Conservation (phyloP, 2,113 vertebrate genomes). For the Puma concolor region DNA sequence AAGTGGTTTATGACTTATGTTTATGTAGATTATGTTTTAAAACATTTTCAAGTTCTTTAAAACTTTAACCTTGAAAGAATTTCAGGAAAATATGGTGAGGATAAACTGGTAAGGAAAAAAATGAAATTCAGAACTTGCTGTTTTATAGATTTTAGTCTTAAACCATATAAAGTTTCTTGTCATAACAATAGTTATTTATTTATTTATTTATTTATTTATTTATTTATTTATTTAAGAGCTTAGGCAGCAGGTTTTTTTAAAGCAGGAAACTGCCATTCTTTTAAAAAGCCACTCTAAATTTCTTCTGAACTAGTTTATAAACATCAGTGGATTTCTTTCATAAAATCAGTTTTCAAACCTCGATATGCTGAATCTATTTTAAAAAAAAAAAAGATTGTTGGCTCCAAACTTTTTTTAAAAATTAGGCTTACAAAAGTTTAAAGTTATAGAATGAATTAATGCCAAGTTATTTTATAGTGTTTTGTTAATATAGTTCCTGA, state of each 20-base stretch:
- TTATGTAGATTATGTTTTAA: conserved; percentile 19
- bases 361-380: not conserved
- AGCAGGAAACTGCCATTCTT: not conserved
- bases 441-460: not conserved
- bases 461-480: not conserved
- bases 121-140: not conserved
- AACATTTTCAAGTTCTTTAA: not conserved
- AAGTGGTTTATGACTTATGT: not conserved
- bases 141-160: not conserved
- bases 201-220: not conserved
- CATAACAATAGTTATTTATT: not conserved
- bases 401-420: not conserved
- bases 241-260: not conserved
- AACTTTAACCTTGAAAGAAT: conserved; percentile 1
- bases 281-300: not conserved
- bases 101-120: not conserved
- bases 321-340: not conserved
- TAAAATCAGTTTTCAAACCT: not conserved
- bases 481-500: not conserved
- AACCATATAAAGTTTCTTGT: not conserved
- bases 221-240: not conserved
- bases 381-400: not conserved
- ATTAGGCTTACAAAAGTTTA: not conserved
- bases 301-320: not conserved
- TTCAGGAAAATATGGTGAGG: not conserved